Base-by-base conservation (phyloP, 2,113 vertebrate genomes). In the Loxodonta africana region DNA sequence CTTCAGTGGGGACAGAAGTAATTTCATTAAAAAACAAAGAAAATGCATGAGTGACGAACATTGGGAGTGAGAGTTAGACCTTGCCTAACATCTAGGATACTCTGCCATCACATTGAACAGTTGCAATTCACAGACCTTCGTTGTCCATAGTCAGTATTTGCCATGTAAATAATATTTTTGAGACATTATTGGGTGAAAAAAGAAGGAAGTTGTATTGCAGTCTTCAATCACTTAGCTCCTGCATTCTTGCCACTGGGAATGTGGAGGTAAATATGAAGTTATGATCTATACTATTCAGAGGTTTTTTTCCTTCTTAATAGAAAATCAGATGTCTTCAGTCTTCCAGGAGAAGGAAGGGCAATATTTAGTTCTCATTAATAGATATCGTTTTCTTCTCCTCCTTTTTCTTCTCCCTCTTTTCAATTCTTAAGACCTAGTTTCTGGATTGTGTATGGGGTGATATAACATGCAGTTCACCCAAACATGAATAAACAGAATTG, bases 261-360 rank as follows among this genome's bases (percentile, higher is more conserved):
- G 51, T 63, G 14, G 44, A 87, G 46, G 18, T 67, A 48, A 87
- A 8, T 51, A 62, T 63, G 20, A 60, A 81, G 57, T 80, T 48
- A 53, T 3, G 1, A 14, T 41, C 46, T 92, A 14, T 37, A 25
- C 74, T 83, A 86, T 81, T 81, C 46, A 67, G 51, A 92, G 28
- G 30, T 73, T 90, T 48, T 69, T 74, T 88, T 78, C 33, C 21
- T 93, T 51, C 21, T 91, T 51, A 76, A 87, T 6, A 94, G 76
- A 82, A 94, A 78, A 87, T 46, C 65, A 83, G 33, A 15, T 71
- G 8, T 14, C 57, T 82, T 83, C 25, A 77, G 28, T 18, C 33
- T 46, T 28, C 62, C 51, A 63, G 6, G 60, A 51, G 57, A 92
- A 21, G 6, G 28, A 65, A 92, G 81, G 65, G 10, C 82, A 63